Base-by-base conservation (phyloP, 2,797 vertebrate species). In the Syndactyla subalaris region DNA sequence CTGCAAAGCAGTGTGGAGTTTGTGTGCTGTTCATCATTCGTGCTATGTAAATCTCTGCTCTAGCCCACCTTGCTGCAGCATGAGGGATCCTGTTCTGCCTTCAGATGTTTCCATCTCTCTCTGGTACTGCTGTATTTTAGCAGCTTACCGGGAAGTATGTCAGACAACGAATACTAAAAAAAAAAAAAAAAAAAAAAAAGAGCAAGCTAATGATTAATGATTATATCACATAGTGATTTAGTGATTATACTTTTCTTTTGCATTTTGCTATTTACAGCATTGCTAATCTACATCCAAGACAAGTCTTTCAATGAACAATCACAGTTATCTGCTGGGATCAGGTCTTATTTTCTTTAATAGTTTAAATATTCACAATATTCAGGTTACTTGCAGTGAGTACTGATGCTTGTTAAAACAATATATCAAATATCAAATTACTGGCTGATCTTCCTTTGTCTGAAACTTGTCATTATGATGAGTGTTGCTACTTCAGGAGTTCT, bases 1-100 rank as follows among this genome's bases (percentile, higher is more conserved):
- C 41, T 67, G 13, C 34, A 73, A 46, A 45, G 57, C 55, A 51
- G 29, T 2, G 17, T 32, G n/a, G 19, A 52, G 8, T 59, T 82
- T 21, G 2, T 68, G 49, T 43, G 45, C 21, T 1, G 0, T 22
- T 86, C 3, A 1, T 72, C 41, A 14, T 43, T 57, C 0, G 0
- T 26, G 51, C 41, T 7, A 0, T 19, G 7, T 36, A 76, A 68
- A 88, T 59, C 30, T 68, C 67, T 49, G 14, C 27, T 84, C 30
- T 70, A 55, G 22, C 41, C 41, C 62, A 92, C 67, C 41, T 71
- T 75, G 14, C 66, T 84, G 49, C 52, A 77, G 21, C 7, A 3
- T 54, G 38, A 76, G 32, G 21, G 19, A 74, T 79, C 51, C 14
- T 84, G 65, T 71, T 59, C 22, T 80, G 43, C 43, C 45, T 88